Evolutionary conservation across 2,888 invertebrate species (phyloP).

Genomic region (Calameuta filiformis): DNA sequence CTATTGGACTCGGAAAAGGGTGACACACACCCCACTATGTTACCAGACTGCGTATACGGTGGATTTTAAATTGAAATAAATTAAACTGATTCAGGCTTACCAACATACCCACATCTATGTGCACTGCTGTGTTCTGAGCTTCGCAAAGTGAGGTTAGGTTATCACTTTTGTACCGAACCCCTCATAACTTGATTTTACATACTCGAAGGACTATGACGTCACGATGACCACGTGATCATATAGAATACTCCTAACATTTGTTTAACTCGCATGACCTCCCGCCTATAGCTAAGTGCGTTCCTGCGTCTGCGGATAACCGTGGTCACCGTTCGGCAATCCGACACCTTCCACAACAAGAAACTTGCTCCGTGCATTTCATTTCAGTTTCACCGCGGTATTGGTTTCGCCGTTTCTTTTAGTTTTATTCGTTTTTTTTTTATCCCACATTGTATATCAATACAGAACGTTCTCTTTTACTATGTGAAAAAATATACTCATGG

Average conservation of each 20-base stretch:
- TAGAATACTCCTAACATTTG: background rate
- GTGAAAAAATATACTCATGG: background rate
- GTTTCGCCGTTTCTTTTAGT: background rate
- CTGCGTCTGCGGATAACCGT: background rate
- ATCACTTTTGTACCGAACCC: background rate
- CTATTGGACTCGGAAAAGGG: conserved; percentile 40
- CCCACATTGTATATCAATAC: background rate
- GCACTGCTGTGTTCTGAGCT: background rate
- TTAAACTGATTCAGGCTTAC: conserved; percentile 44
- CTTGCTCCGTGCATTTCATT: background rate
- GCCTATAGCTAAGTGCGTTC: background rate
- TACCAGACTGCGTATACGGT: conserved; percentile 32
- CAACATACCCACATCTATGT: background rate
- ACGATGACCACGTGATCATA: background rate
- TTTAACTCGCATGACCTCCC: background rate
- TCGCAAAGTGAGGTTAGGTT: background rate
- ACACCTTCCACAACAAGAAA: background rate
- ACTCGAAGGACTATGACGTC: background rate
- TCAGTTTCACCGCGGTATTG: background rate
- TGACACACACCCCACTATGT: conserved; percentile 24
- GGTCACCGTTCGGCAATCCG: background rate
- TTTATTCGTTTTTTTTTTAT: background rate
- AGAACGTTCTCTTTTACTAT: background rate
- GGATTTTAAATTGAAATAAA: conserved; percentile 62
- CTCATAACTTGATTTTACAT: background rate